Evolutionary conservation across 2,113 vertebrate species (phyloP).

Genomic region (Ictidomys tridecemlineatus): DNA sequence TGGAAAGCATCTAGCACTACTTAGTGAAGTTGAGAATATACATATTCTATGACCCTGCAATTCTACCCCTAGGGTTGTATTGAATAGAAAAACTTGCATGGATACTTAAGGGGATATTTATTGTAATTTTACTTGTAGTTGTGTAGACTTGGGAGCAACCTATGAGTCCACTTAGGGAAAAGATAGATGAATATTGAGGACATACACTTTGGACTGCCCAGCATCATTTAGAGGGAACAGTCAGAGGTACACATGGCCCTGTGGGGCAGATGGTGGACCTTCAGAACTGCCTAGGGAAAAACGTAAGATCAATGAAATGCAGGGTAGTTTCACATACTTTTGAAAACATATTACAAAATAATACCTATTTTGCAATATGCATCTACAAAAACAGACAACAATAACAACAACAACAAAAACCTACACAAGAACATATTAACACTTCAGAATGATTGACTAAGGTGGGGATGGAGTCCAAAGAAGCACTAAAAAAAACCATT

Average conservation of each 20-base stretch:
- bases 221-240: neutral
- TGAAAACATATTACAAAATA: neutral
- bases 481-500: conserved; percentile 7
- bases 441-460: neutral
- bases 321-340: neutral
- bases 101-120: neutral
- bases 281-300: neutral
- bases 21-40: neutral
- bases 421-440: neutral
- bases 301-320: neutral
- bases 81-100: neutral
- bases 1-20: neutral
- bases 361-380: neutral
- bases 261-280: neutral
- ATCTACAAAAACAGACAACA: neutral
- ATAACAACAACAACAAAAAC: neutral
- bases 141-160: neutral
- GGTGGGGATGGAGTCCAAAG: neutral
- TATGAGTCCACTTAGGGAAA: neutral
- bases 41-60: neutral
- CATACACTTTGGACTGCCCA: neutral
- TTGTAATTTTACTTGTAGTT: neutral
- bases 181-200: neutral
- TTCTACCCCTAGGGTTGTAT: neutral
- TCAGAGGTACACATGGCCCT: neutral